phyloP scores from a whole-genome alignment of 2,888 invertebrate species.

The Drosophila meridiana region DNA sequence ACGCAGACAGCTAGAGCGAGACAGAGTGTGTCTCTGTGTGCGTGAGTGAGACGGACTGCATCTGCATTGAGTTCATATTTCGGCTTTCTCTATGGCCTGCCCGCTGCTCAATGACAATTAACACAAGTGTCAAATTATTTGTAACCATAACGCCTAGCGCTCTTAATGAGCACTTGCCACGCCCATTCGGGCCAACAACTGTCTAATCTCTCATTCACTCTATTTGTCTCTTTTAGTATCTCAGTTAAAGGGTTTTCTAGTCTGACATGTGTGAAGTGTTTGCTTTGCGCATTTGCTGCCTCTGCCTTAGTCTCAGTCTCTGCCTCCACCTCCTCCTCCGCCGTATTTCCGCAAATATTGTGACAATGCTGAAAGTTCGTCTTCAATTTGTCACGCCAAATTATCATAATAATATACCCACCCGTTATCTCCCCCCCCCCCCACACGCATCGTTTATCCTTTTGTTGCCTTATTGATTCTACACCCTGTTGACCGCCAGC shows the following conservation, averaged over 20 bases:
- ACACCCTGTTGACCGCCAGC: slow-evolving; percentile 64
- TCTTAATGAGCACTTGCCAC: slow-evolving; percentile 29
- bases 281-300: slow-evolving; percentile 68
- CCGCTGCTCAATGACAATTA: slow-evolving; percentile 73
- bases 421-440: slow-evolving; percentile 7
- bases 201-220: not conserved
- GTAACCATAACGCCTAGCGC: slow-evolving; percentile 57
- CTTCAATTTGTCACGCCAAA: slow-evolving; percentile 67
- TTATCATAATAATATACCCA: slow-evolving; percentile 70
- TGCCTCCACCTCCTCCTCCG: slow-evolving; percentile 2
- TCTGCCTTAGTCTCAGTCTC: not conserved
- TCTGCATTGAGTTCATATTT: slow-evolving; percentile 50
- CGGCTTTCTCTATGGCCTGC: slow-evolving; percentile 35
- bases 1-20: not conserved
- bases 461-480: slow-evolving; percentile 64
- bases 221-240: not conserved
- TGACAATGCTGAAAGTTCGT: slow-evolving; percentile 60
- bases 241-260: slow-evolving; percentile 53
- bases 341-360: slow-evolving; percentile 61
- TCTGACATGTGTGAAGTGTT: slow-evolving; percentile 72
- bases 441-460: not conserved
- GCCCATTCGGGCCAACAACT: slow-evolving; percentile 13
- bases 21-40: too few relatives aligned
- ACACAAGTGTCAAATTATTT: slow-evolving; percentile 79
- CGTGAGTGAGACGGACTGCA: not conserved